Conservation (phyloP, 2,888 invertebrate species). For the Hypolimnas misippus region DNA sequence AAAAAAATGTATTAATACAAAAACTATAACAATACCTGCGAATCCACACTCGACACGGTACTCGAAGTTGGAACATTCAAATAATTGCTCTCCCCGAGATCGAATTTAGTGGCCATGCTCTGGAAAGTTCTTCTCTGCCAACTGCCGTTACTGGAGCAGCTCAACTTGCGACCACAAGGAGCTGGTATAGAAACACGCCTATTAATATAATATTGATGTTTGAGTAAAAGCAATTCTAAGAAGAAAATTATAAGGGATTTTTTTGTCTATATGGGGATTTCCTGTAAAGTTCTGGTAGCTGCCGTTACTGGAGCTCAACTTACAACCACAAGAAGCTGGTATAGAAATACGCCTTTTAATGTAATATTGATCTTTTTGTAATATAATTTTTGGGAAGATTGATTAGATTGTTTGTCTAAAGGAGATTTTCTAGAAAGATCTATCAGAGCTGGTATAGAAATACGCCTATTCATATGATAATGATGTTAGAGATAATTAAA, state of each 20-base stretch:
- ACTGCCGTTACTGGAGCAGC: constrained; percentile 80
- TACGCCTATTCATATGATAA: constrained; percentile 36
- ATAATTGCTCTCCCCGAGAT: constrained; percentile 62
- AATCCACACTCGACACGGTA: constrained; percentile 63
- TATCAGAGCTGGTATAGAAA: constrained; percentile 68
- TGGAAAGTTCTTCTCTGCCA: constrained; percentile 84
- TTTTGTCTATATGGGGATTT: no score
- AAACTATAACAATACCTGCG: constrained; percentile 76
- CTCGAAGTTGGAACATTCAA: constrained; percentile 60
- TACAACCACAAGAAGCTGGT: constrained; percentile 70
- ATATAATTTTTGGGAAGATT: no score
- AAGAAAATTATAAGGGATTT: no score
- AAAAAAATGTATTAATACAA: no score
- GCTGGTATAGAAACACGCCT: constrained; percentile 50
- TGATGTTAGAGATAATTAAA: not conserved
- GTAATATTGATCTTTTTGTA: constrained; percentile 28
- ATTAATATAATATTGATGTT: constrained; percentile 39
- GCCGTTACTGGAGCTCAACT: constrained; percentile 79
- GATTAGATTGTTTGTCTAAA: no score
- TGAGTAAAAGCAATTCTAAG: not conserved
- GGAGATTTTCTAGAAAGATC: no score
- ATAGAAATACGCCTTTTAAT: constrained; percentile 40
- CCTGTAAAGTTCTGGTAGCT: constrained; percentile 84
- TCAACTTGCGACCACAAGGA: constrained; percentile 72
- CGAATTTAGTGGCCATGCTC: constrained; percentile 77